Base-by-base conservation (phyloP, 2,113 vertebrate genomes). In the Penelope pileata region DNA sequence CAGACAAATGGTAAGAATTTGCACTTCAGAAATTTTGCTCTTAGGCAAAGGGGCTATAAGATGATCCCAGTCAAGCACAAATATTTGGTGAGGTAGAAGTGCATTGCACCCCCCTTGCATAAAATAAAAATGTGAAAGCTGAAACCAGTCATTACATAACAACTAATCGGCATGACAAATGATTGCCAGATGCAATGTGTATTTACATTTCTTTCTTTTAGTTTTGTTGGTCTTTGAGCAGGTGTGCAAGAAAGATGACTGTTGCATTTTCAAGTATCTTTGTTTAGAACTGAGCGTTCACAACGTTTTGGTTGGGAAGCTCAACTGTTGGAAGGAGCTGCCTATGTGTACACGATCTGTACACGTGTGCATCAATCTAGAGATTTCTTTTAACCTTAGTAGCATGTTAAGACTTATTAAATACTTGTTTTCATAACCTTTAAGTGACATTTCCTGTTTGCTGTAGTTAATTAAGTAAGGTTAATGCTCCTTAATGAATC, bases 391-490 rank as follows among this genome's bases (percentile, higher is more conserved):
- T 92, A 80, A 73, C 50, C 45, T 48, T 53, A 64, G 40, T 3
- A 62, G 16, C 12, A 36, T 77, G 79, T 77, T 22, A 81, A 86
- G 54, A 22, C 54, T 29, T 29, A 21, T 80, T 88, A 54, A 86
- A 45, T 81, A 50, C 14, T 81, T 86, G 16, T 75, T 95, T 91
- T 80, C 10, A 9, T 92, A 78, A 75, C 69, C 34, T 89, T 88
- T 63, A 80, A 70, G 18, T 90, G 56, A 77, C 36, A 47, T 30
- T 93, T 91, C 72, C 42, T 90, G 24, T 77, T 77, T 66, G 73
- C 4, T 40, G 40, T 58, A 86, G 86, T 93, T 91, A 87, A 85
- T 88, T 96, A 88, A 93, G 83, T 64, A 74, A 29, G 42, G 66
- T 86, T 88, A 91, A 78, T 84, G 38, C 23, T 84, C 34, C 18